Evolutionary conservation across 1,140 invertebrate species (phyloP).

Genomic region (Octopus sinensis): DNA sequence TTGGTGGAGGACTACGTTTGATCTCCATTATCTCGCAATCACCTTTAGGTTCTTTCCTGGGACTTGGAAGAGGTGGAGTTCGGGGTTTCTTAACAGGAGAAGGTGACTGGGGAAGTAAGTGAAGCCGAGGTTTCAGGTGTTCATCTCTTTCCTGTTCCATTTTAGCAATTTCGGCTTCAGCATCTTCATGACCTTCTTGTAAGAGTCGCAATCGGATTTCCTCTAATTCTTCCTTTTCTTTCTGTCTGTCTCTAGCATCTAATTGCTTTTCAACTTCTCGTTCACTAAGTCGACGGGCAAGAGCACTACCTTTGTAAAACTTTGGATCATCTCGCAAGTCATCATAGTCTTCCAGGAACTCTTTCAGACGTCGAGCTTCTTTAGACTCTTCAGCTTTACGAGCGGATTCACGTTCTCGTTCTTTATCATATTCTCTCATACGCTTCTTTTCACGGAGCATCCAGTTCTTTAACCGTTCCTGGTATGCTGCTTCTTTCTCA

Average conservation of each 20-base stretch:
- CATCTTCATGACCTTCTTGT: conserved; percentile 76
- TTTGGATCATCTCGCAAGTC: conserved; percentile 95
- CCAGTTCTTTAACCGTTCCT: conserved; percentile 78
- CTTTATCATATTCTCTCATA: conserved; percentile 87
- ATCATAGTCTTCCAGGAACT: conserved; percentile 98
- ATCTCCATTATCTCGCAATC: conserved; percentile 18
- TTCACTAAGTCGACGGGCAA: conserved; percentile 82
- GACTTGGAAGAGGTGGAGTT: conserved; percentile 23
- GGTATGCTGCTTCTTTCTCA: conserved; percentile 91
- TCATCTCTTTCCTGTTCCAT: conserved; percentile 71
- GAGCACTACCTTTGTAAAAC: conserved; percentile 90
- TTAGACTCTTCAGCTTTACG: conserved; percentile 78
- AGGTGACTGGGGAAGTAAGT: conserved; percentile 36
- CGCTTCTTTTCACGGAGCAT: conserved; percentile 89
- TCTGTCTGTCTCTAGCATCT: conserved; percentile 82
- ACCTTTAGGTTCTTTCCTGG: conserved; percentile 21
- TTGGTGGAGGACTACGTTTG: conserved; percentile 27
- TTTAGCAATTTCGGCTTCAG: conserved; percentile 77
- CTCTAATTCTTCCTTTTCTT: conserved; percentile 89
- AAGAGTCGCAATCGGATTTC: conserved; percentile 81
- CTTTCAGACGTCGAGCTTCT: conserved; percentile 90
- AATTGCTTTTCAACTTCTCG: conserved; percentile 87
- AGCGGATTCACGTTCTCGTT: conserved; percentile 77
- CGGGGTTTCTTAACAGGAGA: conserved; percentile 26
- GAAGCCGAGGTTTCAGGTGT: conserved; percentile 71